phyloP scores from a whole-genome alignment of 2,113 vertebrate genomes.

The Rhinogobius similis region DNA sequence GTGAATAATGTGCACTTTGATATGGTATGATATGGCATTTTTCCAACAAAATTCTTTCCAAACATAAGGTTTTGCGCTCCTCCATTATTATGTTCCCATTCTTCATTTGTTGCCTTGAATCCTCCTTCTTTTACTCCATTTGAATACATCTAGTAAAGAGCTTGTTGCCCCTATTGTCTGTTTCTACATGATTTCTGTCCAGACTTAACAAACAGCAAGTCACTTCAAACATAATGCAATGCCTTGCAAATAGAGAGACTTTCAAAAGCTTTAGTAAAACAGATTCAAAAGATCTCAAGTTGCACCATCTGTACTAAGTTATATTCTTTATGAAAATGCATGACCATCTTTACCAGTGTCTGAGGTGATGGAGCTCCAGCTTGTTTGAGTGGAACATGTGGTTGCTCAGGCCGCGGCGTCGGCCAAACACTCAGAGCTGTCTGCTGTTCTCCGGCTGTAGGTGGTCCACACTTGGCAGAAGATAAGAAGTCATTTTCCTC shows the following conservation, averaged over 20 bases:
- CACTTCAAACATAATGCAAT: neutral
- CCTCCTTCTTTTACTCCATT: no score
- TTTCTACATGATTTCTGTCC: neutral
- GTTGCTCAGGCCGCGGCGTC: conserved; percentile 19
- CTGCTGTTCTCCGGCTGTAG: conserved; percentile 54
- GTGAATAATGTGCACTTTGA: no score
- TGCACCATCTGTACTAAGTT: neutral
- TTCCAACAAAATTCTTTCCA: no score
- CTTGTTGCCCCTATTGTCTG: no score
- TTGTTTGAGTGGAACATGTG: conserved; percentile 17
- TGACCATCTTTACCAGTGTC: neutral
- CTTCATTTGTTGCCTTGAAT: no score
- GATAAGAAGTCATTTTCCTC: conserved; percentile 73
- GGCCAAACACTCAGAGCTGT: conserved; percentile 41
- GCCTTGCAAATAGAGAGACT: neutral
- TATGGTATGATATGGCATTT: no score
- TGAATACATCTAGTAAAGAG: no score
- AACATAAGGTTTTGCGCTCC: no score
- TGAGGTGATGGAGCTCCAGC: conserved; percentile 26
- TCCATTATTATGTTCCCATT: no score
- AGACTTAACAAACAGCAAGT: neutral
- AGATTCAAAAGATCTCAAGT: neutral
- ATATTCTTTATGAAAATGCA: neutral
- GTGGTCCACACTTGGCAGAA: conserved; percentile 72
- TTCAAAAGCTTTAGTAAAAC: neutral